phyloP scores from a whole-genome alignment of 2,888 invertebrate species.

The Drosophila yooni region DNA sequence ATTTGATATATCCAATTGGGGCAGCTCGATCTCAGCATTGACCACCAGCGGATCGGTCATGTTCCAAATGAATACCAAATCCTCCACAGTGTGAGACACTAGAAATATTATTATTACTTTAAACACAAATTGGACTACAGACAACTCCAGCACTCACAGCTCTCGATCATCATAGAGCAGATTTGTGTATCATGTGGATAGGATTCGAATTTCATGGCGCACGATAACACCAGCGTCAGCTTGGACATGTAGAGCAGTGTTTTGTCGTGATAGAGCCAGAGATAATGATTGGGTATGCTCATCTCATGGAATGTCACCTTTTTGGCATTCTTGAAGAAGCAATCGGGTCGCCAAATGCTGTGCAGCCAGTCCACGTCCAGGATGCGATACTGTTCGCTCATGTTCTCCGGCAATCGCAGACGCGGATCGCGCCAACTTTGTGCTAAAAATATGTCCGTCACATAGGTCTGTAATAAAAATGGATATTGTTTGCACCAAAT shows the following conservation, averaged over 20 bases:
- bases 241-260: conserved; percentile 96
- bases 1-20: conserved; percentile 93
- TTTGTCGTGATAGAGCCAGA: conserved; percentile 96
- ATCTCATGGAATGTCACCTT: conserved; percentile 97
- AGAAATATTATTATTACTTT: conserved; percentile 66
- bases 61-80: conserved; percentile 97
- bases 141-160: conserved; percentile 89
- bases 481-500: not conserved
- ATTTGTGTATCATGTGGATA: conserved; percentile 97
- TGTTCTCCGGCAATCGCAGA: conserved; percentile 94
- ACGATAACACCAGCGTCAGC: conserved; percentile 95
- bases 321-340: conserved; percentile 97
- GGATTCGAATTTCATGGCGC: conserved; percentile 97
- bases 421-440: conserved; percentile 97
- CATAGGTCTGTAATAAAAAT: conserved; percentile 90
- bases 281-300: conserved; percentile 97
- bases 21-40: conserved; percentile 95
- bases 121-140: not conserved
- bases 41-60: conserved; percentile 95
- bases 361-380: conserved; percentile 95
- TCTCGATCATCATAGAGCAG: conserved; percentile 97
- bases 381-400: conserved; percentile 96
- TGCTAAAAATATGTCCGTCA: conserved; percentile 95
- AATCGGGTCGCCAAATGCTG: conserved; percentile 96
- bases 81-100: conserved; percentile 98